Evolutionary conservation across 2,113 vertebrate species (phyloP), one percentile per base, ranked within the genome.

Genomic region (Chionomys nivalis): DNA sequence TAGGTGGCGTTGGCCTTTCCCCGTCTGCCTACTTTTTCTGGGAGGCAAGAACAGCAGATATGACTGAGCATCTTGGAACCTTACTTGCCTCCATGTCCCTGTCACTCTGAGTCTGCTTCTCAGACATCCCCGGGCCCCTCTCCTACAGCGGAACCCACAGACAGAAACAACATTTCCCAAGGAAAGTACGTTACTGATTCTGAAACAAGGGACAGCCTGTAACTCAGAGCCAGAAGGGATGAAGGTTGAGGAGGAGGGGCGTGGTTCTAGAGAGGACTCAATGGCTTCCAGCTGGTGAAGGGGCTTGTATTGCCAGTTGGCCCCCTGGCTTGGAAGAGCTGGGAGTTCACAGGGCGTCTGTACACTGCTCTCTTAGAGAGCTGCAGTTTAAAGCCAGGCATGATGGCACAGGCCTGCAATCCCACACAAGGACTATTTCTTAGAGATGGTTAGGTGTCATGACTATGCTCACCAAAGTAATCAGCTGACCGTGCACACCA

Each of bases 221-320:
- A 36, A 24, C 44, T 52, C 65, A n/a, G 44, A 17, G 21, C 23
- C 47, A 72, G 36, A 21, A 65, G 75, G 42, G 23, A 17, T 6
- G 21, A 12, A 87, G 66, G 0, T 0, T 72, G 24, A 68, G 44
- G 63, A 44, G 55, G 58, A 16, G 75, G 26, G 6, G 8, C 5
- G 3, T 14, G 10, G 42, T 28, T 26, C 21, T 52, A 36, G 79
- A 72, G 47, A 72, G 52, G 7, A 24, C 13, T 63, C 33, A 58
- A 2, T 8, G 55, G n/a, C 0, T 0, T 39, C 31, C 28, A n/a
- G 21, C 23, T 10, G 33, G 55, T 3, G 0, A 23, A 7, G 7
- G 81, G 42, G 26, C 10, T n/a, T 13, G 9, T 1, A 39, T 31
- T 31, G 17, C 33, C 26, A 2, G 83, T 42, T 61, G 65, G 44